Evolutionary conservation across 2,797 vertebrate species (phyloP).

Genomic region (Gila robusta): DNA sequence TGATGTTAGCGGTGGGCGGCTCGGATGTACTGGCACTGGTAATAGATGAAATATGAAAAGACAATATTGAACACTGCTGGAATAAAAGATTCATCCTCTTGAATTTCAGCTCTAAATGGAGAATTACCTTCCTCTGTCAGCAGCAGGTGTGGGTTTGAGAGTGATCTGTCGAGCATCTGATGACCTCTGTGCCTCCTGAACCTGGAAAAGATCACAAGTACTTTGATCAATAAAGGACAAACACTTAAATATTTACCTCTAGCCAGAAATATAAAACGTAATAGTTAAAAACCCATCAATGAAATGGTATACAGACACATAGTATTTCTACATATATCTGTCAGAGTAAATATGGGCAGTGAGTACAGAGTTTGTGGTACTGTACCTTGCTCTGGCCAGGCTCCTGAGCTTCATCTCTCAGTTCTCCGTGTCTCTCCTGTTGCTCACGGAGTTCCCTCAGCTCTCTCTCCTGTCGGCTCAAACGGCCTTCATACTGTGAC

Average conservation of each 20-base stretch:
- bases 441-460: slow-evolving; percentile 88
- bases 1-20: slow-evolving; percentile 97
- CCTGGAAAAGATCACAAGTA: slow-evolving; percentile 71
- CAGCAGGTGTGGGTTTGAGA: slow-evolving; percentile 90
- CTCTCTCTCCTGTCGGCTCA: slow-evolving; percentile 93
- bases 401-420: slow-evolving; percentile 89
- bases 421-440: slow-evolving; percentile 86
- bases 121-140: slow-evolving; percentile 93
- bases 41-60: slow-evolving; percentile 13
- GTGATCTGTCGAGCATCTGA: slow-evolving; percentile 88
- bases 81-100: not conserved
- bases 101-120: not conserved
- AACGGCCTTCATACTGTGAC: slow-evolving; percentile 94
- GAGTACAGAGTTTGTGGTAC: not conserved
- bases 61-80: not conserved
- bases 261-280: not conserved
- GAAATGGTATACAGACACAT: not conserved
- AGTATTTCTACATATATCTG: not conserved
- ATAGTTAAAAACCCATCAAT: not conserved
- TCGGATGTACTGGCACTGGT: slow-evolving; percentile 91
- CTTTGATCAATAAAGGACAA: not conserved
- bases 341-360: not conserved
- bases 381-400: slow-evolving; percentile 87
- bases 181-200: slow-evolving; percentile 90
- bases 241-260: not conserved